phyloP scores from a whole-genome alignment of 2,888 invertebrate species.

The Melitaea athalia region DNA sequence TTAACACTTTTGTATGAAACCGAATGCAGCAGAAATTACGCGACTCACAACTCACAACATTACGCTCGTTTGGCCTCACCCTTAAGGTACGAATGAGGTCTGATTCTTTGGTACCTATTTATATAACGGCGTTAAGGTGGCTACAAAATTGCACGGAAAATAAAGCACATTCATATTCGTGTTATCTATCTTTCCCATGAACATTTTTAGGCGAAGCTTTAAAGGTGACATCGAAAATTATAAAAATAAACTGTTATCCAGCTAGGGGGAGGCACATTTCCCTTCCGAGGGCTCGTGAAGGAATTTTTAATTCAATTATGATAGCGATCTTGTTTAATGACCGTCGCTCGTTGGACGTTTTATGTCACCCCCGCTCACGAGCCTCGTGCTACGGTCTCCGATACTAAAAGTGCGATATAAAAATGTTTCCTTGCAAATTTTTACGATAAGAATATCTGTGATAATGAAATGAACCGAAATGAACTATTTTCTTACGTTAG shows the following conservation, averaged over 20 bases:
- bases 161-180: no score
- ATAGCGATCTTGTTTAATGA: slow-evolving; percentile 81
- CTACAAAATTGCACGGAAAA: no score
- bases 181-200: background rate
- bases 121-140: no score
- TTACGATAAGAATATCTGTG: background rate
- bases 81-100: no score
- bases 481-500: no score
- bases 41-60: no score
- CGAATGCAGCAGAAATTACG: no score
- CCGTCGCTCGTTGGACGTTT: slow-evolving; percentile 66
- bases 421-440: background rate
- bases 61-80: no score
- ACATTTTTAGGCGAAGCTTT: slow-evolving; percentile 1
- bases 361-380: slow-evolving; percentile 49
- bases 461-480: background rate
- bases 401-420: background rate
- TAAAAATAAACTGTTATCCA: slow-evolving; percentile 24
- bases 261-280: slow-evolving; percentile 37
- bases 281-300: slow-evolving; percentile 68
- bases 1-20: no score
- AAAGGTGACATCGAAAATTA: slow-evolving; percentile 23
- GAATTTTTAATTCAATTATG: slow-evolving; percentile 83
- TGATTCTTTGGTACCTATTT: no score
- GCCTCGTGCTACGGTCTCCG: background rate